Percentiles rank a stretch among this genome's conserved stretches.
Conservation (phyloP, 2,888 invertebrate species). For the Agrypnus murinus region DNA sequence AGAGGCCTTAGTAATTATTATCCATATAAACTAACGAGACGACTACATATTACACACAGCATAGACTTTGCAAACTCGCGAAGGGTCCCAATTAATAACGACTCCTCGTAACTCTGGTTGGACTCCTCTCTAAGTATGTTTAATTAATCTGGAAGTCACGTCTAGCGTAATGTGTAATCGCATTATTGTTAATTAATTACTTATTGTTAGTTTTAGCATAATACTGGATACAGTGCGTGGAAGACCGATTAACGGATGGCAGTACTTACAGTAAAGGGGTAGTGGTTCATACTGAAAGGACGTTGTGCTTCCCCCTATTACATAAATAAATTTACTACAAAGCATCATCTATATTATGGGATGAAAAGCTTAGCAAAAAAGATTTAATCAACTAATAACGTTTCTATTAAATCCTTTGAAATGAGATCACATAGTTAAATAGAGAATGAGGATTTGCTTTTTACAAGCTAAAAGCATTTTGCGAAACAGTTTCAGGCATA, state of each 20-base stretch:
- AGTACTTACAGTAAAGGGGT: not conserved
- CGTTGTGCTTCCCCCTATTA: no score
- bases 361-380: no score
- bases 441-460: no score
- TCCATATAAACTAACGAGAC: slow-evolving; percentile 57
- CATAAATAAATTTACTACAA: no score
- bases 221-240: slow-evolving; percentile 19
- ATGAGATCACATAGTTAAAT: no score
- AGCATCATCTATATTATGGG: no score
- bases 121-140: slow-evolving; percentile 45
- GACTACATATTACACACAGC: slow-evolving; percentile 53
- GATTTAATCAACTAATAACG: no score
- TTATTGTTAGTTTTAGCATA: slow-evolving; percentile 16
- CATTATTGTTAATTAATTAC: slow-evolving; percentile 40
- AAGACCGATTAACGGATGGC: not conserved
- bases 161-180: slow-evolving; percentile 40
- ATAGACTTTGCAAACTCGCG: slow-evolving; percentile 49
- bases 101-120: slow-evolving; percentile 47
- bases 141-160: slow-evolving; percentile 43
- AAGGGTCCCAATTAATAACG: slow-evolving; percentile 58
- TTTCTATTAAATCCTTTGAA: no score
- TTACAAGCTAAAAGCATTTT: no score
- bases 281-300: not conserved
- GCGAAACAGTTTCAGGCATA: no score
- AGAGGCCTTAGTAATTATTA: slow-evolving; percentile 51